Evolutionary conservation across 2,113 vertebrate species (phyloP).

Genomic region (Varanus komodoensis): DNA sequence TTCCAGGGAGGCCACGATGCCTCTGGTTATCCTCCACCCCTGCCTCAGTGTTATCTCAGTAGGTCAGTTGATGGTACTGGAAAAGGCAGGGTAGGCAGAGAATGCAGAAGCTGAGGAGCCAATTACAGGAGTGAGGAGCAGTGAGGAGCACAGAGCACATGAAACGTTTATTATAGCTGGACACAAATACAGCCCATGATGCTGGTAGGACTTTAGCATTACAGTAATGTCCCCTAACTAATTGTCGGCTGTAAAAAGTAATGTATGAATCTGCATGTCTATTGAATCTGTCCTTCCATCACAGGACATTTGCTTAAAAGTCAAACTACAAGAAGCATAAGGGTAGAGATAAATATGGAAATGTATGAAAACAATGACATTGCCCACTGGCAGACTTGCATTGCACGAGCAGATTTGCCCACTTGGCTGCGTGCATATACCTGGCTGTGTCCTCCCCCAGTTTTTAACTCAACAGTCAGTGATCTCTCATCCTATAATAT

Average conservation of each 20-base stretch:
- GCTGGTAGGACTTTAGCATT: background rate
- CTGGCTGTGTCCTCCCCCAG: background rate
- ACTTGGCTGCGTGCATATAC: background rate
- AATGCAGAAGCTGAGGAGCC: background rate
- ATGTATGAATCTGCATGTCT: background rate
- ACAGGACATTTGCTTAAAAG: background rate
- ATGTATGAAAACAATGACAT: background rate
- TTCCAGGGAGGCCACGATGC: background rate
- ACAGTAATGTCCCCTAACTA: background rate
- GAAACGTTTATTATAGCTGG: no score
- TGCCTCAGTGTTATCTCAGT: no score
- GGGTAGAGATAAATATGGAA: background rate
- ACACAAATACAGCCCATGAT: background rate
- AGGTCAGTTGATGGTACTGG: background rate
- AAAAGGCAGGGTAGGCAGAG: background rate
- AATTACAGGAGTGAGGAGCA: background rate
- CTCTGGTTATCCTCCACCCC: no score
- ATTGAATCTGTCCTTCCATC: background rate
- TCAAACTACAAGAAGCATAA: background rate
- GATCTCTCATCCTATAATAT: conserved; percentile 8
- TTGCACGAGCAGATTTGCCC: background rate
- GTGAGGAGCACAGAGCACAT: background rate
- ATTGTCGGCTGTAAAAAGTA: background rate
- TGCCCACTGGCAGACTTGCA: background rate
- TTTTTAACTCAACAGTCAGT: background rate